phyloP scores from a whole-genome alignment of 2,888 invertebrate species.

The Sycophila texana region DNA sequence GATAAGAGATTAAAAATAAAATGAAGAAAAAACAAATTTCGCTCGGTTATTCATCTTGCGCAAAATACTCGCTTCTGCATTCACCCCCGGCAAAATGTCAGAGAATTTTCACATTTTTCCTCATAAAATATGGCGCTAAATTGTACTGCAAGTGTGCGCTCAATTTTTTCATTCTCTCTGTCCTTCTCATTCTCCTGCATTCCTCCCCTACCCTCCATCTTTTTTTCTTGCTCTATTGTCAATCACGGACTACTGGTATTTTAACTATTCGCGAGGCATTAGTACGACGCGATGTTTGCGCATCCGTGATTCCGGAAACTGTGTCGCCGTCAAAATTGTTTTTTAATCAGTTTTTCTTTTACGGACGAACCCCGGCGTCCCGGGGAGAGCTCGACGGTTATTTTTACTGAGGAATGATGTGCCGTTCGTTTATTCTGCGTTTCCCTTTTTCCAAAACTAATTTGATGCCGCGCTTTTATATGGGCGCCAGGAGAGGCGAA shows the following conservation, averaged over 20 bases:
- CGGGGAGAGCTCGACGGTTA: background rate
- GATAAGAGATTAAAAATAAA: too few relatives aligned
- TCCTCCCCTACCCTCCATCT: too few relatives aligned
- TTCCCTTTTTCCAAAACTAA: background rate
- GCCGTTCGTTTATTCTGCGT: background rate
- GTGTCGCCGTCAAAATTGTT: background rate
- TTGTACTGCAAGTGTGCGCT: background rate
- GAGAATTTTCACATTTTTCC: too few relatives aligned
- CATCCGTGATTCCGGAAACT: background rate
- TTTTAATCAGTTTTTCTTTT: constrained; percentile 1
- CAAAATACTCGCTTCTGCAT: too few relatives aligned
- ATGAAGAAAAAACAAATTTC: too few relatives aligned
- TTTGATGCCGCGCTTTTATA: background rate
- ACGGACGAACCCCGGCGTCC: background rate
- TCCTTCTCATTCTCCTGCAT: too few relatives aligned
- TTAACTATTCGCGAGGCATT: background rate
- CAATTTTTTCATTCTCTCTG: background rate
- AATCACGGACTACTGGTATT: background rate
- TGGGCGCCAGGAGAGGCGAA: background rate
- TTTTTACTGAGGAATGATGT: background rate
- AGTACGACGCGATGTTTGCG: background rate
- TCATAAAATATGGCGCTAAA: too few relatives aligned
- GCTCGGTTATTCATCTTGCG: too few relatives aligned
- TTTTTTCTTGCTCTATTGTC: background rate
- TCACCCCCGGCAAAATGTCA: too few relatives aligned